Evolutionary conservation across 2,888 invertebrate genomes (phyloP).

Genomic region (Drosophila parthenogenetica): DNA sequence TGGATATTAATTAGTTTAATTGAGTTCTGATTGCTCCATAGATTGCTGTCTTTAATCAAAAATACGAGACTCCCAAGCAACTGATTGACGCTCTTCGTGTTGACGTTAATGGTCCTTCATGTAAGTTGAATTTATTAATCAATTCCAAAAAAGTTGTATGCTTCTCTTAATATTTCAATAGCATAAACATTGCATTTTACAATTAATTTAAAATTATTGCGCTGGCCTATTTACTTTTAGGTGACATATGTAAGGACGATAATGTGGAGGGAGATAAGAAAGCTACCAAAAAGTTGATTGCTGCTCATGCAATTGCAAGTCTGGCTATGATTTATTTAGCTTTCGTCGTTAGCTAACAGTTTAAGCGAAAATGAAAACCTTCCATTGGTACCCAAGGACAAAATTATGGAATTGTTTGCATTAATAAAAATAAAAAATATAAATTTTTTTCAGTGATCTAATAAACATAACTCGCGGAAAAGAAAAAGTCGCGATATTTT

Average conservation of each 20-base stretch:
- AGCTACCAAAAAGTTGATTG: constrained; percentile 1
- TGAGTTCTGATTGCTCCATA: not conserved
- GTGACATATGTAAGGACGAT: not conserved
- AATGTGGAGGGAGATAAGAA: not conserved
- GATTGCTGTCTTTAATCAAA: constrained; percentile 8
- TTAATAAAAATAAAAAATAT: too few species aligned
- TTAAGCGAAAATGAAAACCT: too few species aligned
- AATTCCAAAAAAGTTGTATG: not conserved
- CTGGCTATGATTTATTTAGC: constrained; percentile 8
- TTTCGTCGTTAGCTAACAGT: not conserved
- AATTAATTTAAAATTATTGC: constrained; percentile 2
- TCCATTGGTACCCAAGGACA: too few species aligned
- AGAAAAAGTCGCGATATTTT: too few species aligned
- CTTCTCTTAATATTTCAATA: constrained; percentile 1
- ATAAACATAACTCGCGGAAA: too few species aligned
- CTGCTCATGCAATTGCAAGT: constrained; percentile 15
- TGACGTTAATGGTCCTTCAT: not conserved
- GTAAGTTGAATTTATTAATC: constrained; percentile 9
- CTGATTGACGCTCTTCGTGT: not conserved
- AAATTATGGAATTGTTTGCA: too few species aligned
- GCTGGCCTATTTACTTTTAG: constrained; percentile 4
- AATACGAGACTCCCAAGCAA: constrained; percentile 12
- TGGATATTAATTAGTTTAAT: too few species aligned
- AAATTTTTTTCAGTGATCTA: too few species aligned
- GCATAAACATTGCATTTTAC: too few species aligned